A percentile compares a stretch with the other conserved stretches of the same genome.
These are phyloP conservation scores for Nephrotoma flavescens DNA, from an alignment of 2,888 invertebrate genomes.

Conservation along the genomic window DNA sequence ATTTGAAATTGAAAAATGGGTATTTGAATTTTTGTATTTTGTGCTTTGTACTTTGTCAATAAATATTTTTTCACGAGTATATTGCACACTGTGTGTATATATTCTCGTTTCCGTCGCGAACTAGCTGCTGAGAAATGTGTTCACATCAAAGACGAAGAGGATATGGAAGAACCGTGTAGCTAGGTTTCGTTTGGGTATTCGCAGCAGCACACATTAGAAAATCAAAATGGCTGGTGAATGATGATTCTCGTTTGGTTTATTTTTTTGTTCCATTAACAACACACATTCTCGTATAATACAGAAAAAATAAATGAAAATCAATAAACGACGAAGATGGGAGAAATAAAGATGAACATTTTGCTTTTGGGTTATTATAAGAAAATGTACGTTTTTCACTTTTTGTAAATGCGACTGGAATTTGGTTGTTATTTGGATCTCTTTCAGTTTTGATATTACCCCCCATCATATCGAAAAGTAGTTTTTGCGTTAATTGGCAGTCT, in stretches of 20 bases:
- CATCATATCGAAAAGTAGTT: no score
- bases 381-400: background rate
- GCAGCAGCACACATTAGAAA: background rate
- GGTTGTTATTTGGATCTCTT: no score
- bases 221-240: background rate
- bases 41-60: background rate
- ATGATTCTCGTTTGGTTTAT: background rate
- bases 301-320: background rate
- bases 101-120: background rate
- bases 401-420: background rate
- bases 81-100: background rate
- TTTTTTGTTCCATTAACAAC: background rate
- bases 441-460: no score
- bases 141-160: no score
- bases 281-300: background rate
- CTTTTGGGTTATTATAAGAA: background rate
- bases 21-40: background rate
- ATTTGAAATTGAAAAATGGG: background rate
- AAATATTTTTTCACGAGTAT: background rate
- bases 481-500: no score
- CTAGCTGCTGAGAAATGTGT: background rate
- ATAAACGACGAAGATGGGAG: background rate
- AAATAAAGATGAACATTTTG: background rate
- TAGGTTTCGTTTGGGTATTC: background rate
- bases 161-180: background rate